Base-by-base conservation (phyloP, 2,113 vertebrate species). In the Actenoides hombroni region DNA sequence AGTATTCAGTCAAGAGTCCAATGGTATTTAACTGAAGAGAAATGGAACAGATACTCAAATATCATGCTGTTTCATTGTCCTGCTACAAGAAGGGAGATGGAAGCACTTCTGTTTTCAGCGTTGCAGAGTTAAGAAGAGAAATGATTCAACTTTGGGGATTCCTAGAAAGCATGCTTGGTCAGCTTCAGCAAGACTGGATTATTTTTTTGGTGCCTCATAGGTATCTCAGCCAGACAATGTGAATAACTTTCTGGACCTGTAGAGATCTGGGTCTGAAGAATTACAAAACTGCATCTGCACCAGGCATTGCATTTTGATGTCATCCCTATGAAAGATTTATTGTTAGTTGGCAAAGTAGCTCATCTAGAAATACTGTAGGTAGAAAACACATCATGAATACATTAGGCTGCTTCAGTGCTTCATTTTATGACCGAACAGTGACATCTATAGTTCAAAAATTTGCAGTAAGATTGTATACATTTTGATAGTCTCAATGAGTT, bases 391-490 rank as follows among this genome's bases (percentile, higher is more conserved):
- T 65, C 31, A 84, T 81, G 71, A 90, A 73, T 83, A 86, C 87
- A 56, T 46, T 83, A 85, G 25, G 29, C 51, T 82, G 21, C 82
- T 87, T 71, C 92, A 74, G 40, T 53, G 44, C 74, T 95, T 76
- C 64, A 42, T 77, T 95, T 79, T 65, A 76, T 83, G 92, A 97
- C 91, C 89, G 88, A 97, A 97, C 83, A 97, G 93, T 96, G 97
- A 92, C 96, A 97, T 95, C 97, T 96, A 95, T 92, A 57, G 93
- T 75, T 87, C 59, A 51, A 46, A 96, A 64, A 78, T 25, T 68
- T 94, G 63, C 48, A 85, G 70, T 39, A 54, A 81, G 61, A 28
- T 59, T 95, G 68, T 77, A 9, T 53, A n/a, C 63, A 57, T 35
- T 29, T 82, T 82, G 61, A 87, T 53, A 20, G 40, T 89, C 37